These are phyloP conservation scores for Folsomia manolachei DNA, from an alignment of 2,888 invertebrate genomes.

Conservation along the genomic window DNA sequence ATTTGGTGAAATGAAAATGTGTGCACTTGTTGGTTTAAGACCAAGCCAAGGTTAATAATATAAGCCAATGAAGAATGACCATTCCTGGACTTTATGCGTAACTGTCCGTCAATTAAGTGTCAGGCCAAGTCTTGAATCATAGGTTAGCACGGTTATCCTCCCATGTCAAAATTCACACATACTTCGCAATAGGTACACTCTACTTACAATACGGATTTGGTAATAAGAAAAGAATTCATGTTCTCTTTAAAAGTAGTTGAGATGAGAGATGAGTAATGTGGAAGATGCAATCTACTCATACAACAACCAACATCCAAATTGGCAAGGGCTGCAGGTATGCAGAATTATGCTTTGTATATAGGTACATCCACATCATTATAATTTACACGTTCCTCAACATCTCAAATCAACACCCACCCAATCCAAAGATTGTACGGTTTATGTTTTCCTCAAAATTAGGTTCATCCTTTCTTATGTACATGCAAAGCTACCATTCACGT, in stretches of 20 bases:
- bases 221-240: too few species aligned
- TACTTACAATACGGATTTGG: too few species aligned
- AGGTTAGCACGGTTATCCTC: too few species aligned
- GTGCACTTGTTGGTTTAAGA: slow-evolving; percentile 1
- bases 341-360: not conserved
- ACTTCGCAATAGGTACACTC: too few species aligned
- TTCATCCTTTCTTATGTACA: not conserved
- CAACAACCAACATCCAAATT: not conserved
- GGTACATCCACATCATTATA: not conserved
- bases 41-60: slow-evolving; percentile 17
- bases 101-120: slow-evolving; percentile 18
- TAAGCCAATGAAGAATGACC: slow-evolving; percentile 18
- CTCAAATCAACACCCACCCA: too few species aligned
- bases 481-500: not conserved
- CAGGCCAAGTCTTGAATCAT: too few species aligned
- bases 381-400: too few species aligned
- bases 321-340: not conserved
- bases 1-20: too few species aligned
- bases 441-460: not conserved
- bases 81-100: slow-evolving; percentile 22
- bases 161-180: too few species aligned
- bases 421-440: too few species aligned
- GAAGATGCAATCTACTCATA: not conserved
- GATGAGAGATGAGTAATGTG: not conserved
- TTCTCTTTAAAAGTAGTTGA: too few species aligned